Percentiles rank a stretch among this genome's conserved stretches.
Conservation (phyloP, 2,113 vertebrate species). For the Plecturocebus donacophilus region DNA sequence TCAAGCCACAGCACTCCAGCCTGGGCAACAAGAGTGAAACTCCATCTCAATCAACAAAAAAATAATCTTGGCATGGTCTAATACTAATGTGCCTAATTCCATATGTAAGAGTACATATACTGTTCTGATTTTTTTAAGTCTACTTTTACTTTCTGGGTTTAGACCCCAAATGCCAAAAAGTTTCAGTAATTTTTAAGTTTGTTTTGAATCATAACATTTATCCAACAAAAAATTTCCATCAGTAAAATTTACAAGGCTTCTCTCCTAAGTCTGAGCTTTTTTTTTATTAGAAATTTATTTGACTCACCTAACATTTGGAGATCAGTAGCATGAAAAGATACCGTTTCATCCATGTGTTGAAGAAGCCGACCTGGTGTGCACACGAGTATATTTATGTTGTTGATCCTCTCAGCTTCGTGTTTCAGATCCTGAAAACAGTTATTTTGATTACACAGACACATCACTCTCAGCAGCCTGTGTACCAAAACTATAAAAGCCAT, state of each 20-base stretch:
- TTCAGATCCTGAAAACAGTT: slow-evolving; percentile 90
- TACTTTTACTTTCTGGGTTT: neutral
- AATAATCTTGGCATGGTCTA: neutral
- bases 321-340: slow-evolving; percentile 92
- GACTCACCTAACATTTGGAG: slow-evolving; percentile 93
- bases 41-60: neutral
- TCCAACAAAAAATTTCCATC: neutral
- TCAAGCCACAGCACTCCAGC: too few relatives aligned
- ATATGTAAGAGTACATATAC: neutral
- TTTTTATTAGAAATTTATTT: neutral
- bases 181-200: slow-evolving; percentile 18
- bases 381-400: slow-evolving; percentile 95
- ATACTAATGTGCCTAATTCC: slow-evolving; percentile 8
- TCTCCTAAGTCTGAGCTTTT: neutral
- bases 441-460: slow-evolving; percentile 11
- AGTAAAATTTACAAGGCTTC: slow-evolving; percentile 7
- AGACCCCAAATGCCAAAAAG: slow-evolving; percentile 12
- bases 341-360: slow-evolving; percentile 98
- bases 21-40: too few relatives aligned
- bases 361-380: slow-evolving; percentile 97
- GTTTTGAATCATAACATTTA: slow-evolving; percentile 34
- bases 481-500: slow-evolving; percentile 12
- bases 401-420: slow-evolving; percentile 91
- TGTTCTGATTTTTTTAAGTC: neutral
- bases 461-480: slow-evolving; percentile 27